Evolutionary conservation across 2,113 vertebrate species (phyloP).

Genomic region (Trichomycterus rosablanca): DNA sequence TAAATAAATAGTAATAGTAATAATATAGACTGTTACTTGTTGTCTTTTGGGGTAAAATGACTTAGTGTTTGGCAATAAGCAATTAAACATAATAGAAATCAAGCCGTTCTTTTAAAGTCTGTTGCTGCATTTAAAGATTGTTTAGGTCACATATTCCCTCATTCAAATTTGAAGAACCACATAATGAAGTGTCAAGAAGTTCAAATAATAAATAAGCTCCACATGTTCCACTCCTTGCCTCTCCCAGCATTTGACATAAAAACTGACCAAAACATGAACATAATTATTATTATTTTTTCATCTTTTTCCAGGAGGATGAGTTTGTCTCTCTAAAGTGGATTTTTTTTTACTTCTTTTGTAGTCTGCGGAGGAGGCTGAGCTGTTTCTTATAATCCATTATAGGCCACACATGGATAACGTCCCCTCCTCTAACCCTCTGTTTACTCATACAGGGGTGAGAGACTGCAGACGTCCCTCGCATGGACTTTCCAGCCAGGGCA

Average conservation of each 20-base stretch:
- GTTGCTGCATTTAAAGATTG: no score
- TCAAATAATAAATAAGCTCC: conserved; percentile 63
- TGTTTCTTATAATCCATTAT: conserved; percentile 81
- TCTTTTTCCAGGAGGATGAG: conserved; percentile 22
- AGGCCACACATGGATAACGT: conserved; percentile 82
- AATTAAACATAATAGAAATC: no score
- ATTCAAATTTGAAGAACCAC: no score
- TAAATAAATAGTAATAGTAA: no score
- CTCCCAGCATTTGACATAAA: conserved; percentile 1
- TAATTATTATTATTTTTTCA: background rate
- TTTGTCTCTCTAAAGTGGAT: background rate
- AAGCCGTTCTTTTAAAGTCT: no score
- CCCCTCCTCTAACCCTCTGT: conserved; percentile 74
- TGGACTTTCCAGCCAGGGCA: conserved; percentile 82
- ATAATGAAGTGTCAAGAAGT: conserved; percentile 59
- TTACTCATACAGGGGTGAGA: conserved; percentile 84
- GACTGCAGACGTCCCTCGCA: conserved; percentile 88
- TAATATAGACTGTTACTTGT: no score
- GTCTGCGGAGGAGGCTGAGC: conserved; percentile 59
- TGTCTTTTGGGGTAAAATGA: no score
- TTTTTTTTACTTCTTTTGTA: background rate
- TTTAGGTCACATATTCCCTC: no score
- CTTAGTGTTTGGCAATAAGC: no score
- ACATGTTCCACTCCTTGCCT: conserved; percentile 49
- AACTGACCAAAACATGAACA: background rate